Evolutionary conservation across 2,797 vertebrate species (phyloP), one percentile per base, ranked within the genome.

Genomic region (Schizopygopsis pylzovi): DNA sequence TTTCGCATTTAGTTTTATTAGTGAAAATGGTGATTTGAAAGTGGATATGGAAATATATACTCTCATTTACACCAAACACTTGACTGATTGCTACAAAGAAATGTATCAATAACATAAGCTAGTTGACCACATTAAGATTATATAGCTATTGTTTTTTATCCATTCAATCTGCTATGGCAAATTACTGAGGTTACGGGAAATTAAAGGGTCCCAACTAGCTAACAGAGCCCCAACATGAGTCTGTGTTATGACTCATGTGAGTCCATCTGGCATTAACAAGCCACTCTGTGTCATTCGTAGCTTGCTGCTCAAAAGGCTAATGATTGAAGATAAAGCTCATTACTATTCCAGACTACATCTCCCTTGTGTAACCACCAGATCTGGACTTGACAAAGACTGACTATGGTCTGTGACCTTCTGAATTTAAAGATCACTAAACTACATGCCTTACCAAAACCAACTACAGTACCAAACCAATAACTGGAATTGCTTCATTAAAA

Each of bases 271-370:
- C 84, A 63, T 52, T 81, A 88, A 76, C 87, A 67, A 85, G 61
- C 78, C 77, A 80, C 61, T 87, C 77, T 79, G 54, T 56, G 71
- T 49, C 54, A 75, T 81, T 79, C 67, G 79, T 73, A 81, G 83
- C 80, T 86, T 63, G 77, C 72, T 76, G 84, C 49, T 71, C 28
- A 87, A 70, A 49, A 18, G 63, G 59, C 86, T 45, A 49, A 83
- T 56, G 81, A 79, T 37, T 47, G 77, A 83, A 45, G 83, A 85
- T 79, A 85, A 47, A 67, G 54, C 76, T 85, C 75, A 85, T 85
- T 85, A 79, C 52, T 85, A 85, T 85, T 79, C 83, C 52, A 85
- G 76, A 85, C 82, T 77, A 68, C 67, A 61, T 79, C 65, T 85
- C 83, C 75, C 75, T 71, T 47, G 67, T 71, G 83, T 56, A 71